Percentiles rank a stretch among this genome's conserved stretches.
phyloP scores from a whole-genome alignment of 1,140 invertebrate genomes.

The Calliphora vicina region DNA sequence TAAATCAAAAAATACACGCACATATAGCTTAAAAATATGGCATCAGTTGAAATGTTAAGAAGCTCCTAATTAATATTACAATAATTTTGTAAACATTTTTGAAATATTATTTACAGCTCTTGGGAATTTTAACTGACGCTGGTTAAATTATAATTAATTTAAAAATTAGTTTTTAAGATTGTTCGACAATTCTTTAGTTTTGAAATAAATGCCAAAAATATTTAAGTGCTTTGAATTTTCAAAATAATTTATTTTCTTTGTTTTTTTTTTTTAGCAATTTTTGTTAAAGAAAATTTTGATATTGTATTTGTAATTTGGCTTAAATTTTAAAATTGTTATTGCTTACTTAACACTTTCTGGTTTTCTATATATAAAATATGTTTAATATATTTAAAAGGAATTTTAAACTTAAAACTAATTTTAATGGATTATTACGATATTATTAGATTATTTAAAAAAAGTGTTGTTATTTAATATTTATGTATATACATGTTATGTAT shows the following conservation, averaged over 20 bases:
- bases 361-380: neutral
- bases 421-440: too few relatives aligned
- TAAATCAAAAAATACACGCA: neutral
- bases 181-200: constrained; percentile 26
- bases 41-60: too few relatives aligned
- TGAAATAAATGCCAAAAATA: constrained; percentile 9
- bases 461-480: neutral
- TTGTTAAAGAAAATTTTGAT: constrained; percentile 2
- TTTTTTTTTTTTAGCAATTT: neutral
- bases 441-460: too few relatives aligned
- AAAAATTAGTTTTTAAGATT: constrained; percentile 18
- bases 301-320: neutral
- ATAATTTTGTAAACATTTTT: too few relatives aligned
- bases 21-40: neutral
- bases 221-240: neutral
- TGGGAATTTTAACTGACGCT: too few relatives aligned
- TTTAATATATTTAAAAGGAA: neutral
- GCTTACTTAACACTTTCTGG: constrained; percentile 26
- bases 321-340: neutral
- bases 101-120: neutral
- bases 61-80: too few relatives aligned
- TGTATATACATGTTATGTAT: neutral
- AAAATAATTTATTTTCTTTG: neutral
- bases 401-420: neutral
- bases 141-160: neutral